phyloP scores from a whole-genome alignment of 2,113 vertebrate species.

The Pavo muticus region DNA sequence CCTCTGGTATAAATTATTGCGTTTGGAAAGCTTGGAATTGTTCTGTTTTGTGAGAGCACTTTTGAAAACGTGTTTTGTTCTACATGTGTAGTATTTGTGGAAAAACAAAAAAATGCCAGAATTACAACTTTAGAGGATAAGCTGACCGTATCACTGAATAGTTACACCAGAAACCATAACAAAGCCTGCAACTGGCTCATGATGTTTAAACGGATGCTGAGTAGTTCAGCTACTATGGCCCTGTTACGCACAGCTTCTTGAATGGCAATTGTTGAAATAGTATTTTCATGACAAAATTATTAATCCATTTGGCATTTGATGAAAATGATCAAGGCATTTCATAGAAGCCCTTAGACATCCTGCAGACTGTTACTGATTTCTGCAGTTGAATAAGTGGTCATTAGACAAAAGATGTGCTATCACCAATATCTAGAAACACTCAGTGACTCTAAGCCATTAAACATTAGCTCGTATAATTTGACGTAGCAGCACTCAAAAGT shows the following conservation, averaged over 20 bases:
- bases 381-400: not conserved
- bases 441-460: conserved; percentile 12
- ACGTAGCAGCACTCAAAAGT: conserved; percentile 14
- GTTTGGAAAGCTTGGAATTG: conserved; percentile 8
- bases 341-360: not conserved
- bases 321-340: conserved; percentile 2
- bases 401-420: not conserved
- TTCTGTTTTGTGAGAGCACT: not conserved
- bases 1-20: not conserved
- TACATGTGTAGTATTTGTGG: not conserved
- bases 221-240: not conserved
- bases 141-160: not conserved
- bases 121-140: conserved; percentile 25
- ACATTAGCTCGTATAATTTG: not conserved
- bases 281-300: not conserved
- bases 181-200: not conserved
- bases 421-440: conserved; percentile 1
- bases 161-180: not conserved
- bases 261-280: not conserved
- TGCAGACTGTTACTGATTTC: not conserved
- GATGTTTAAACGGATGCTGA: not conserved
- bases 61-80: not conserved
- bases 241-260: not conserved
- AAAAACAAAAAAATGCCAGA: not conserved
- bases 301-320: conserved; percentile 23